A percentile compares a stretch with the other conserved stretches of the same genome.
Evolutionary conservation across 2,113 vertebrate species (phyloP).

Genomic region (Thamnaconus septentrionalis): DNA sequence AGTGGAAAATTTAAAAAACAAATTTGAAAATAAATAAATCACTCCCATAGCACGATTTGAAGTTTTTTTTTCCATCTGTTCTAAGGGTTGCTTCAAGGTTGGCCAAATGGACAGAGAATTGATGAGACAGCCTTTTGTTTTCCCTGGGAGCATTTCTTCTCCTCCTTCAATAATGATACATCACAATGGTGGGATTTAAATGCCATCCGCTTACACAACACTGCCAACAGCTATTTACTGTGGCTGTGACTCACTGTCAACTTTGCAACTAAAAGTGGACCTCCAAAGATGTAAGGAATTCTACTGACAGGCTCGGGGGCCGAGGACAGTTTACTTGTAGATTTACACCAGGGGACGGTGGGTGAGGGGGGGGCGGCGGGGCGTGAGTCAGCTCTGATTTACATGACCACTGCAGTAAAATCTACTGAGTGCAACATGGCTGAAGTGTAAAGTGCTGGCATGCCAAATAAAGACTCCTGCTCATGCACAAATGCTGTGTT

Average conservation of each 20-base stretch:
- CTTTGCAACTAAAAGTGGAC: slow-evolving; percentile 45
- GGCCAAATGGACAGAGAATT: too few relatives aligned
- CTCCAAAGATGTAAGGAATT: slow-evolving; percentile 40
- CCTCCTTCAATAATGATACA: slow-evolving; percentile 20
- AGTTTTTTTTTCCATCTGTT: too few relatives aligned
- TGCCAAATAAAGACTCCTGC: background rate
- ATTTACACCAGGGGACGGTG: slow-evolving; percentile 25
- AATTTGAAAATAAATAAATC: background rate
- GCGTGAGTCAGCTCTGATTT: slow-evolving; percentile 49
- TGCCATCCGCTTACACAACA: slow-evolving; percentile 42
- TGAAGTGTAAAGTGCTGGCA: slow-evolving; percentile 13
- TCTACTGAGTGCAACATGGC: slow-evolving; percentile 23
- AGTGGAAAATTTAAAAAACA: background rate
- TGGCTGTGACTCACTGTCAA: slow-evolving; percentile 47
- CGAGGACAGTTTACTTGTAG: slow-evolving; percentile 33
- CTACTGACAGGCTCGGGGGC: slow-evolving; percentile 31
- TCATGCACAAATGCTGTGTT: too few relatives aligned
- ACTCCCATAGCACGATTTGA: background rate
- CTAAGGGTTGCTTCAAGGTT: too few relatives aligned
- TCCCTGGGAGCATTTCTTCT: too few relatives aligned
- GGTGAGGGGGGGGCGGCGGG: background rate
- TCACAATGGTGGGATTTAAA: slow-evolving; percentile 39
- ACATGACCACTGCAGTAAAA: slow-evolving; percentile 43
- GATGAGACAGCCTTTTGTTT: too few relatives aligned
- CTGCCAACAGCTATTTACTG: slow-evolving; percentile 40